Base-by-base conservation (phyloP, 2,113 vertebrate genomes). In the Xenopus tropicalis region DNA sequence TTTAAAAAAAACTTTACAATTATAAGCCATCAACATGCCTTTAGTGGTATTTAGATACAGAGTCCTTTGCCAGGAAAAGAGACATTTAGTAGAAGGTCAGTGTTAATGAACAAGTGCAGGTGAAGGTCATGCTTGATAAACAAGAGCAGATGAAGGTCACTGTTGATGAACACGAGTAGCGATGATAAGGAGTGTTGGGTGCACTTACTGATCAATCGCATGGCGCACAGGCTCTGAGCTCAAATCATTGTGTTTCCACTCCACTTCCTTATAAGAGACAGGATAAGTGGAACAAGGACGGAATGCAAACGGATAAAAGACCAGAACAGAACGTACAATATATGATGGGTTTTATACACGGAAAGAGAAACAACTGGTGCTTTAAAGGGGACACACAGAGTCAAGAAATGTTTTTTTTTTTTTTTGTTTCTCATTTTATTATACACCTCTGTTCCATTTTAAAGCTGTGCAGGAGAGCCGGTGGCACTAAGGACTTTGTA, bases 181-280 rank as follows among this genome's bases (percentile, higher is more conserved):
- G 1, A 17, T 54, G 52, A 54, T n/a, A 48, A 48, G 46, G 16
- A 54, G 52, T n/a, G 4, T n/a, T n/a, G 16, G 16, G n/a, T 54
- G 52, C n/a, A 54, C 52, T 54, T 54, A n/a, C 52, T n/a, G 52
- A 54, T 54, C 52, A 54, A 54, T 54, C 52, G n/a, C 52, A 54
- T 54, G 19, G 19, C 7, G 7, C 52, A 54, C 1, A 19, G n/a
- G 16, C 52, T 54, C 16, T 0, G 1, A 54, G 19, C 52, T 54
- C 3, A n/a, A 17, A 54, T 54, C 46, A 48, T 37, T 37, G 46
- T 14, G 16, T 54, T n/a, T 54, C 52, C 19, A 54, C 19, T n/a
- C 8, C 52, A n/a, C 19, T 54, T n/a, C 52, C 52, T 54, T 54
- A 54, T 9, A n/a, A 10, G 52, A 54, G 52, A 37, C 52, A 54